Percentiles rank a stretch among this genome's conserved stretches.
These are phyloP conservation scores for Phoenicopterus ruber DNA, from an alignment of 2,113 vertebrate genomes.

Conservation along the genomic window DNA sequence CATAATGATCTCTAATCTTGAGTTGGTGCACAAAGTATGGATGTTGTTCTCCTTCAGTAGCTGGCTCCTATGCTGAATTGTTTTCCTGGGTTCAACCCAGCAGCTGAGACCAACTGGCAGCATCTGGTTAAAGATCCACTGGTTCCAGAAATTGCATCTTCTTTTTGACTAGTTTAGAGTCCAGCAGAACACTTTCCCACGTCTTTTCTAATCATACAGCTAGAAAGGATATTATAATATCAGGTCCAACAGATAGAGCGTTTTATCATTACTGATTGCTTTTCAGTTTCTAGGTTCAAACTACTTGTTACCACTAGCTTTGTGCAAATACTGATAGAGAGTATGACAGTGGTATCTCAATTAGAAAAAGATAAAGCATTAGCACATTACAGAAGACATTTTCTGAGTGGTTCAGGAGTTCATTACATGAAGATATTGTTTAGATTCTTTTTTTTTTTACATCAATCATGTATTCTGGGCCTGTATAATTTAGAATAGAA, in stretches of 20 bases:
- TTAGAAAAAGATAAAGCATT: not conserved
- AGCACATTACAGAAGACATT: not conserved
- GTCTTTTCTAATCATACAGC: not conserved
- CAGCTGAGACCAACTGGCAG: not conserved
- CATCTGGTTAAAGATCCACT: not conserved
- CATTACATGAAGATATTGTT: not conserved
- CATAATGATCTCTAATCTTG: not conserved
- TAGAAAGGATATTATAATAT: not conserved
- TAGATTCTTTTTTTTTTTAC: not conserved
- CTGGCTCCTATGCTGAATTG: not conserved
- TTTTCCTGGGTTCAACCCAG: not conserved
- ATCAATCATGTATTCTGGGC: not conserved
- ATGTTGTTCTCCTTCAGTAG: not conserved
- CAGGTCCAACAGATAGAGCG: not conserved
- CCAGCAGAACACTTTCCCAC: not conserved
- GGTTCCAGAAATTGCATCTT: not conserved
- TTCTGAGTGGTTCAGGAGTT: too few relatives aligned
- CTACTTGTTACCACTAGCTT: not conserved
- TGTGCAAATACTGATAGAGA: not conserved
- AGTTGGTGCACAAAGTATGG: not conserved
- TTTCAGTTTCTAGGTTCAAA: not conserved
- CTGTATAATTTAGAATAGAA: not conserved
- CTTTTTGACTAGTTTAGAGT: too few relatives aligned
- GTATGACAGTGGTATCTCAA: not conserved
- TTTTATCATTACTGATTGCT: not conserved